Evolutionary conservation across 2,797 vertebrate species (phyloP).

Genomic region (Urosaurus nigricauda): DNA sequence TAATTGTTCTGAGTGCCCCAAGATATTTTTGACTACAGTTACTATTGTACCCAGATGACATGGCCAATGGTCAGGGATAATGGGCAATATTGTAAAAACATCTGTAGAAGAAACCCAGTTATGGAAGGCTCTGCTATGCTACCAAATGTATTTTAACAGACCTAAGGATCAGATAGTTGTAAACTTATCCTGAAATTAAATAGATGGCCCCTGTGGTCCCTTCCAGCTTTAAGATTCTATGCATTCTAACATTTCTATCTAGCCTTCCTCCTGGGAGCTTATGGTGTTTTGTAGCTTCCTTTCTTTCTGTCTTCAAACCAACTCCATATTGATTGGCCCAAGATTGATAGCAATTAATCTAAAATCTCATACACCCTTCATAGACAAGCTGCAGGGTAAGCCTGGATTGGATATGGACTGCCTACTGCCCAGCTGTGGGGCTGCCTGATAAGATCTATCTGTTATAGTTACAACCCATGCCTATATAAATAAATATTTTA

Average conservation of each 20-base stretch:
- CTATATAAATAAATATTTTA: no score
- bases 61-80: background rate
- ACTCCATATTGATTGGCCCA: background rate
- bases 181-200: background rate
- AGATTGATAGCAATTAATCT: background rate
- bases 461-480: background rate
- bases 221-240: background rate
- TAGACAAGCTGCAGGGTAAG: background rate
- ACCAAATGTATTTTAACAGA: background rate
- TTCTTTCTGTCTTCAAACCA: background rate
- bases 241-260: background rate
- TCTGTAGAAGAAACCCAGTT: background rate
- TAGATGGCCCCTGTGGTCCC: no score
- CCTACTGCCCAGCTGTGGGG: no score
- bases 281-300: background rate
- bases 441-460: no score
- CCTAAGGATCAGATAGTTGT: background rate
- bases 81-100: background rate
- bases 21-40: background rate
- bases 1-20: background rate
- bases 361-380: background rate
- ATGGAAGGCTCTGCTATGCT: background rate
- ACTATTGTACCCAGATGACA: background rate
- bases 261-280: background rate
- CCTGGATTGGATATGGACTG: no score